A percentile compares a stretch with the other conserved stretches of the same genome.
phyloP scores from a whole-genome alignment of 2,113 vertebrate species.

The Sminthopsis crassicaudata region DNA sequence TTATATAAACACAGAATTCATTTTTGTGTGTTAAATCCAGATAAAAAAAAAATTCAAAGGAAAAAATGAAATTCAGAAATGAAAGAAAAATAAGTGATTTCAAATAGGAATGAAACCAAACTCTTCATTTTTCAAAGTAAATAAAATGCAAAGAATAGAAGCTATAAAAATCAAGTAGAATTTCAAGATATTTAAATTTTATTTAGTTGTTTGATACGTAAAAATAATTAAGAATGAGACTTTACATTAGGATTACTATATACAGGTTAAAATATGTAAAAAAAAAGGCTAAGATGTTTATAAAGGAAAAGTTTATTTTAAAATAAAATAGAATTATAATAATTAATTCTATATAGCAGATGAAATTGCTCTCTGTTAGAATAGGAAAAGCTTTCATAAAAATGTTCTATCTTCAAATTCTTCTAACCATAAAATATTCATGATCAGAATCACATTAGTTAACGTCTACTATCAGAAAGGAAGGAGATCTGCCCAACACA shows the following conservation, averaged over 20 bases:
- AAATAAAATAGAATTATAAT: not conserved
- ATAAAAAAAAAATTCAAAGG: not conserved
- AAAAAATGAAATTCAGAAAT: not conserved
- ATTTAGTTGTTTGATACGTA: not conserved
- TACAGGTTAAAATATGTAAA: not conserved
- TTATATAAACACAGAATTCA: not conserved
- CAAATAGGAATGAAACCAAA: conserved; percentile 46
- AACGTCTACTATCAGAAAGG: not conserved
- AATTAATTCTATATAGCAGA: not conserved
- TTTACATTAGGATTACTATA: not conserved
- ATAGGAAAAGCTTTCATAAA: not conserved
- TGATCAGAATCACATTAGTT: not conserved
- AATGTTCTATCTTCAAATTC: not conserved
- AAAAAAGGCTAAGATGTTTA: not conserved
- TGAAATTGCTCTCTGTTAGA: not conserved
- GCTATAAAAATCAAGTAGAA: not conserved
- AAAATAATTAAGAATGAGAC: not conserved
- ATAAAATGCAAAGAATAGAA: conserved; percentile 31
- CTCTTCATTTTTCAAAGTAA: conserved; percentile 32
- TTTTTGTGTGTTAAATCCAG: not conserved
- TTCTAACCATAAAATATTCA: not conserved
- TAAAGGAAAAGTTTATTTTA: not conserved
- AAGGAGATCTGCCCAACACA: not conserved
- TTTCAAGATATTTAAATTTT: not conserved
- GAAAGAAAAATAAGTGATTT: conserved; percentile 19